Evolutionary conservation across 2,888 invertebrate genomes (phyloP), one percentile per base, ranked within the genome.

Genomic region (Myopa tessellatipennis): DNA sequence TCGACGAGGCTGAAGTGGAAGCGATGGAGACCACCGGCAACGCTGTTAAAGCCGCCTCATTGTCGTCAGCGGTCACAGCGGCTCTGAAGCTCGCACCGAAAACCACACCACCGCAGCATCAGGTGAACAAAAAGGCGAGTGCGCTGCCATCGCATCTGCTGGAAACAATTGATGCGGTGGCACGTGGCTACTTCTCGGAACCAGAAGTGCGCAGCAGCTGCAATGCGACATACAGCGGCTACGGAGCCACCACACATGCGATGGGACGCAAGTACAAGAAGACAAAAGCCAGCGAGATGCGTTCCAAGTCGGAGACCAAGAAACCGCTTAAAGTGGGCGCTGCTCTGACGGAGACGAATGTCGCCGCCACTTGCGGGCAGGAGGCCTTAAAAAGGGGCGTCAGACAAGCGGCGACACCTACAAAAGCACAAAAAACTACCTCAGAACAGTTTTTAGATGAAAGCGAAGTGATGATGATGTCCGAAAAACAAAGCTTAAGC

Each of bases 261-360:
- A 69, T 81, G 79, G 78, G 79, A n/a, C 77, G 80, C 65, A 79
- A 78, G 38, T 79, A 79, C 38, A 81, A 80, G 69, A 81, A 83
- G 77, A 69, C 77, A 58, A 60, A 82, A 79, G 77, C 73, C 55
- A 65, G 70, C 4, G 87, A 85, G 77, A 85, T 86, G 74, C 85
- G 92, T 85, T 88, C 91, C 86, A 87, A 90, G 87, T 85, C 90
- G 81, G 84, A 90, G 86, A 86, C 89, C 80, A 88, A 92, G 86
- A 88, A 89, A 85, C 85, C 81, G 26, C 75, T 80, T 10, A 81
- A 80, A 8, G n/a, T 26, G 7, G 36, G n/a, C 50, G 65, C 36
- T 38, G 38, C 38, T 55, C n/a, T 55, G 55, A 55, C 38, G 5
- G 74, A 65, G n/a, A 34, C 70, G 67, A 58, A 58, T 68, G 50